phyloP scores from a whole-genome alignment of 2,113 vertebrate species.

The Poeciliopsis prolifica region DNA sequence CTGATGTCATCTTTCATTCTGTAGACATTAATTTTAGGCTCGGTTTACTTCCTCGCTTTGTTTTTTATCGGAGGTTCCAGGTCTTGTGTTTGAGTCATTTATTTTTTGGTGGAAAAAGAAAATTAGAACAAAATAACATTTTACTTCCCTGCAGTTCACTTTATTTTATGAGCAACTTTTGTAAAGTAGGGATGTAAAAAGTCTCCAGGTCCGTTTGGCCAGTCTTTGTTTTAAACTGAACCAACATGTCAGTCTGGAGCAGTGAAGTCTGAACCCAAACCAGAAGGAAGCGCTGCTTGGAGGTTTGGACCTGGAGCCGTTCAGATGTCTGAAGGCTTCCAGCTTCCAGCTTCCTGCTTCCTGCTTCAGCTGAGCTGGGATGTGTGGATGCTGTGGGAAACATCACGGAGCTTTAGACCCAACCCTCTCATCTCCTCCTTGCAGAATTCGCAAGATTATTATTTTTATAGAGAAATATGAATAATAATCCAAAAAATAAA shows the following conservation, averaged over 20 bases:
- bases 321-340: background rate
- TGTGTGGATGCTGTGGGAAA: background rate
- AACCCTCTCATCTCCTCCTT: conserved; percentile 29
- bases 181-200: background rate
- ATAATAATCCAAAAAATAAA: conserved; percentile 57
- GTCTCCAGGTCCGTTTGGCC: background rate
- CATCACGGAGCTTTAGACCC: conserved; percentile 5
- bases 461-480: conserved; percentile 81
- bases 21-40: no score
- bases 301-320: background rate
- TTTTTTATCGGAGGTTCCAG: background rate
- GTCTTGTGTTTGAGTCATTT: background rate
- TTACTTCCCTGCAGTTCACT: background rate
- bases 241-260: background rate
- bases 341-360: background rate
- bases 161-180: background rate
- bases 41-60: no score
- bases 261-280: background rate
- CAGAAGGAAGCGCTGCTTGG: conserved; percentile 11
- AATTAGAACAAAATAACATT: background rate
- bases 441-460: conserved; percentile 78
- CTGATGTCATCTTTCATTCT: no score
- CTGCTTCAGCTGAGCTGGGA: conserved; percentile 23
- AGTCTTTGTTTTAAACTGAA: background rate
- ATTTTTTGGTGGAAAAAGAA: background rate